phyloP scores from a whole-genome alignment of 1,140 invertebrate genomes.

The Venturia canescens region DNA sequence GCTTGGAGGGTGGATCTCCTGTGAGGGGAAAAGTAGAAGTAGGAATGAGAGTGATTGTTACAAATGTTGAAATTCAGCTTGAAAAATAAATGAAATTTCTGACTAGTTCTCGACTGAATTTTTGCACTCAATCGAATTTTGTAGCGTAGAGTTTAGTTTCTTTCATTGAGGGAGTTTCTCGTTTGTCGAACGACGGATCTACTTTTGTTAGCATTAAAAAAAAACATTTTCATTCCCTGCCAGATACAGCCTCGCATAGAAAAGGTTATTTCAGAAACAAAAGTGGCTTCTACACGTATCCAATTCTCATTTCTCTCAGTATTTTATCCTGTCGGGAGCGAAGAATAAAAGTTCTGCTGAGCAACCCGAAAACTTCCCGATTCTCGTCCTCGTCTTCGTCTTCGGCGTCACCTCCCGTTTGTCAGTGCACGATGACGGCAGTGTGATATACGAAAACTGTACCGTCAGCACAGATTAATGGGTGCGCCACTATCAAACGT shows the following conservation, averaged over 20 bases:
- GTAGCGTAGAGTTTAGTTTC: too few species aligned
- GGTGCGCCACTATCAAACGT: slow-evolving; percentile 48
- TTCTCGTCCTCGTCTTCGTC: background rate
- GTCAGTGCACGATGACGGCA: slow-evolving; percentile 51
- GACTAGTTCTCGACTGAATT: too few species aligned
- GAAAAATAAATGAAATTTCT: too few species aligned
- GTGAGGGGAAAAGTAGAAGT: background rate
- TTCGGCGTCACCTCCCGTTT: background rate
- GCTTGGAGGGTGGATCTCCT: background rate
- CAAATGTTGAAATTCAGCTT: too few species aligned
- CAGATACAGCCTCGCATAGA: background rate
- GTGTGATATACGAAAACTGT: slow-evolving; percentile 60
- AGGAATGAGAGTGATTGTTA: background rate
- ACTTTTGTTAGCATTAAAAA: too few species aligned
- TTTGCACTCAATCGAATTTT: too few species aligned
- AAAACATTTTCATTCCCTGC: background rate
- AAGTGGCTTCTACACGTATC: background rate
- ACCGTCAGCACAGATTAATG: slow-evolving; percentile 63
- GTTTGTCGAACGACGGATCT: too few species aligned
- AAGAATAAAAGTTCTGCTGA: background rate
- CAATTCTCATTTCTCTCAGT: background rate
- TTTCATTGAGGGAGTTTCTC: too few species aligned
- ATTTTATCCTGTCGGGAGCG: background rate
- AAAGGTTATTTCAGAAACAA: background rate
- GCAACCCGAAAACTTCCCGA: background rate